Base-by-base conservation (phyloP, 53 echinoderm and acorn worm genomes). In the Antedon mediterranea region DNA sequence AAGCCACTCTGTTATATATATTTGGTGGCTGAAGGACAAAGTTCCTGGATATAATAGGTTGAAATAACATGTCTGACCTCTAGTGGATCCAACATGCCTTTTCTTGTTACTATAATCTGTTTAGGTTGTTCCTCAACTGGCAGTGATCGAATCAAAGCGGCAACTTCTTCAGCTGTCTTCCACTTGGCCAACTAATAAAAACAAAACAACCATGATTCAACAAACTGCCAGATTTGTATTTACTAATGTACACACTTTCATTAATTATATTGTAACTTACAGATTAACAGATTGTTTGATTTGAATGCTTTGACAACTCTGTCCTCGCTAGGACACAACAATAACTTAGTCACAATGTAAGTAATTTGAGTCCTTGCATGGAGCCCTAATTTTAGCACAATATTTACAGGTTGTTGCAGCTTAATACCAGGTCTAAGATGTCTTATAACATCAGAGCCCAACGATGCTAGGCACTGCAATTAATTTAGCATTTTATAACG, bases 91-190 rank as follows among this genome's bases (percentile, higher is more conserved):
- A 97, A 84, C 97, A 97, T 97, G 83, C 97, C 97, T 82, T 97
- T 97, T 86, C 97, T 97, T 84, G 97, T 97, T 43, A 97, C 97
- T 73, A 97, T 97, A 76, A 97, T 97, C 88, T 97, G 97, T 75
- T 97, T 97, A 11, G 97, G 97, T 70, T 97, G 97, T 80, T 97
- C 97, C 86, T 97, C 97, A 28, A 97, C 97, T 3, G 97, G 97
- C 71, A 97, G 83, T 1, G 97, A 97, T 42, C 97, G 84, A 72
- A 97, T 97, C 82, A 97, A 74, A 34, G 97, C 97, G 57, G 97
- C 97, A 0, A 97, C 97, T 73, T 97, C 97, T 78, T 97, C 97
- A 80, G 97, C 97, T 30, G 97, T 97, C 88, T 97, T 97, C 97
- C 97, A 97, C 73, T 97, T 97, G 85, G 91, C 91, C 18, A 91